Base-by-base conservation (phyloP, 2,888 invertebrate genomes). In the Punctoribates punctum region DNA sequence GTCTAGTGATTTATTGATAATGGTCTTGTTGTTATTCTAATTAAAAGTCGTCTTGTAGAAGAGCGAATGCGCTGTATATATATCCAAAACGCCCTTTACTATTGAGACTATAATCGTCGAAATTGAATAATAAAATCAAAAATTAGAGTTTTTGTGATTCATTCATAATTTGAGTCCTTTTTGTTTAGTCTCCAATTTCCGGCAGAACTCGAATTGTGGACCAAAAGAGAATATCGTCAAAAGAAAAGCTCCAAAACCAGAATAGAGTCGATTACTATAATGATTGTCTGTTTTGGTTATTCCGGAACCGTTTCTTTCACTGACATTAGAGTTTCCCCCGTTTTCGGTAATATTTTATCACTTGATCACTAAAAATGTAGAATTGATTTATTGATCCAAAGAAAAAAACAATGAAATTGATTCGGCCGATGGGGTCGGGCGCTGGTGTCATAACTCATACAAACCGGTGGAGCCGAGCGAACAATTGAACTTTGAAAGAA, bases 241-340 rank as follows among this genome's bases (percentile, higher is more conserved):
- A 42, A 42, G 23, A 73, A 77, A 17, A 42, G 34, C 38, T 46
- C 57, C 27, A 77, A 72, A 34, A 67, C 60, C 25, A 74, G 25
- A 0, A 77, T 80, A 15, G 15, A 27, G 38, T 77, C 79, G 74
- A 78, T 81, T 34, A 79, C 79, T 42, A 48, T 80, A 17, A 81
- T 81, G 81, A 46, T 80, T 4, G 76, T 77, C 51, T 81, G 81
- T 75, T 79, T 78, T 76, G 81, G 81, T 8, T 80, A 79, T 73
- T 74, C 79, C 57, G 81, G 81, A 51, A 78, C 74, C 34, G 78
- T 80, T 62, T 78, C 78, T 70, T 79, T 80, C 73, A 78, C 80
- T 48, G 79, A 80, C 75, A 74, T 80, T 65, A 67, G 75, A 6
- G 38, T 80, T 11, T 70, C 79, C 29, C 79, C 79, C 46, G 29